Evolutionary conservation across 2,113 vertebrate species (phyloP).

Genomic region (Mirza zaza): DNA sequence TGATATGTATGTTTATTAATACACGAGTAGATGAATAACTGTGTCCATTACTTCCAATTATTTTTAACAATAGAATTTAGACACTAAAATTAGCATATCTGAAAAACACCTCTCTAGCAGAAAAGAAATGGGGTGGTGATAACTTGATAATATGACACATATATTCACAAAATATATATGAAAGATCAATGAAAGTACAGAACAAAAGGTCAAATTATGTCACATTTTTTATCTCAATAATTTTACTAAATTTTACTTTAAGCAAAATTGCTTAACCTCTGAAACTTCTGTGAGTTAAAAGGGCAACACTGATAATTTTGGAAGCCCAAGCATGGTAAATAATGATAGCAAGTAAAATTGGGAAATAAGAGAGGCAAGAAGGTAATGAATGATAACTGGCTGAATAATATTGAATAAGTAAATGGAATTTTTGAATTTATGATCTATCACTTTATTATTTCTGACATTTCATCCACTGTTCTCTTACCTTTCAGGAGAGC

Average conservation of each 20-base stretch:
- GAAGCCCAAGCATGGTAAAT: not conserved
- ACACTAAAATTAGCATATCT: not conserved
- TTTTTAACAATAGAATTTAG: not conserved
- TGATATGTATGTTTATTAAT: not conserved
- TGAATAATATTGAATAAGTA: not conserved
- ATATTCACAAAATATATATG: not conserved
- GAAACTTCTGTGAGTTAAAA: not conserved
- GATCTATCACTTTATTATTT: constrained; percentile 49
- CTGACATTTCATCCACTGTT: constrained; percentile 42
- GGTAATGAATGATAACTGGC: not conserved
- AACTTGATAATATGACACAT: not conserved
- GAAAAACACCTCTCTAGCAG: not conserved
- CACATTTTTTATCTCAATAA: not conserved
- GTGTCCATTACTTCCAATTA: not conserved
- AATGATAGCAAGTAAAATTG: not conserved
- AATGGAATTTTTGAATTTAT: constrained; percentile 12
- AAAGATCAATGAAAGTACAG: not conserved
- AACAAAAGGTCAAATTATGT: not conserved
- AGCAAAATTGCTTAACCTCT: not conserved
- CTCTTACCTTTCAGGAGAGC: constrained; percentile 27
- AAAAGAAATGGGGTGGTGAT: not conserved
- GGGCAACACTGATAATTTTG: not conserved
- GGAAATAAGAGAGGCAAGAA: not conserved
- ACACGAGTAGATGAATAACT: not conserved
- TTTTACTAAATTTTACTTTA: not conserved